Evolutionary conservation across 1,140 invertebrate species (phyloP).

Genomic region (Hylaeus volcanicus): DNA sequence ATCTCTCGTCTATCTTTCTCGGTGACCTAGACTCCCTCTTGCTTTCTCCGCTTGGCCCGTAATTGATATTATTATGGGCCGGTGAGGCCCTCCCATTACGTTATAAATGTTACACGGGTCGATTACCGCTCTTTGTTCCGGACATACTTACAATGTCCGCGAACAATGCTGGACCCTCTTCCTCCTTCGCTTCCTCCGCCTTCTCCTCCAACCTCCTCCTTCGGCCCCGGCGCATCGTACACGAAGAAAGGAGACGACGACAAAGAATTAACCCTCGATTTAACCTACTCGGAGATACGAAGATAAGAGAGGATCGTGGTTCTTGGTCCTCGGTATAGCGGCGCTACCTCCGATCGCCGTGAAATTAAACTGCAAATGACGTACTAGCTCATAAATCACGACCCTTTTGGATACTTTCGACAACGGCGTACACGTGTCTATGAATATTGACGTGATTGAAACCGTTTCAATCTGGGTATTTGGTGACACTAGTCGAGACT

Average conservation of each 20-base stretch:
- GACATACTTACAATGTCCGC: constrained; percentile 67
- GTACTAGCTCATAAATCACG: not conserved
- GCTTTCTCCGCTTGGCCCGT: constrained; percentile 54
- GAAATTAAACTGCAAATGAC: constrained; percentile 10
- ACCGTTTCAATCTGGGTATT: too few relatives aligned
- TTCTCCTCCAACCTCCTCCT: constrained; percentile 26
- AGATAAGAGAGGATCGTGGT: constrained; percentile 47
- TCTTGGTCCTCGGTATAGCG: not conserved
- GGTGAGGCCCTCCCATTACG: constrained; percentile 71
- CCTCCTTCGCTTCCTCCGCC: constrained; percentile 46
- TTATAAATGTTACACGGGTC: constrained; percentile 75
- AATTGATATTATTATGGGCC: constrained; percentile 75
- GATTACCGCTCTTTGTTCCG: constrained; percentile 71
- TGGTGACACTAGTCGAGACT: too few relatives aligned
- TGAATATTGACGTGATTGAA: not conserved
- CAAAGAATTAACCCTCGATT: constrained; percentile 58
- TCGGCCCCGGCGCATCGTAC: constrained; percentile 41
- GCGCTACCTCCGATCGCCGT: not conserved
- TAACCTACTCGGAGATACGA: constrained; percentile 55
- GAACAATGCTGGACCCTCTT: constrained; percentile 64
- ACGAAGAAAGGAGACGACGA: constrained; percentile 40
- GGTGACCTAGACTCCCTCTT: constrained; percentile 14
- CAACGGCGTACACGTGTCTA: not conserved
- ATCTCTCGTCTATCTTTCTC: constrained; percentile 20
- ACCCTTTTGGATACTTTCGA: not conserved